Conservation (phyloP, 1,140 invertebrate genomes). For the Arctopsyche grandis region DNA sequence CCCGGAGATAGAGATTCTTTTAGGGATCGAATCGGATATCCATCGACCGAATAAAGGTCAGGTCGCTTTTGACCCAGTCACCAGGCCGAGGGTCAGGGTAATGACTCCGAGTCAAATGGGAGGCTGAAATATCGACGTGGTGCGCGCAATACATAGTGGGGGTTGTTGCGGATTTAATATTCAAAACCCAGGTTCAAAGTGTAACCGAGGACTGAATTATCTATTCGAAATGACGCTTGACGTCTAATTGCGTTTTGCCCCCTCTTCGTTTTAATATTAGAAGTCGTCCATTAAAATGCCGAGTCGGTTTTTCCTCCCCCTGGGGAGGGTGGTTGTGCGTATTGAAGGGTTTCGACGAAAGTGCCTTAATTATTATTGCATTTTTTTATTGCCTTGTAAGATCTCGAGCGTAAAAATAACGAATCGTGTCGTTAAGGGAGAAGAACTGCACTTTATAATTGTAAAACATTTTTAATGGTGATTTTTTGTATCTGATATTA, state of each 20-base stretch:
- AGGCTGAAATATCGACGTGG: not conserved
- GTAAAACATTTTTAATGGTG: no score
- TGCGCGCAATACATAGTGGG: not conserved
- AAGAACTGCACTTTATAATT: slow-evolving; percentile 4
- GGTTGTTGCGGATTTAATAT: not conserved
- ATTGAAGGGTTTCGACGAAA: not conserved
- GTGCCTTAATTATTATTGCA: slow-evolving; percentile 26
- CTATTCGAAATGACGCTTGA: slow-evolving; percentile 9
- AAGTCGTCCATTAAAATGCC: not conserved
- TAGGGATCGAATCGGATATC: no score
- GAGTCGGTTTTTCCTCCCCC: no score
- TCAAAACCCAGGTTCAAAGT: not conserved
- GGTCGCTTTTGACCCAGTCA: no score
- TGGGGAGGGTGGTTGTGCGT: not conserved
- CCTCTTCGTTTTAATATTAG: slow-evolving; percentile 17
- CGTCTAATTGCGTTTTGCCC: not conserved
- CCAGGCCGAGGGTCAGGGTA: no score
- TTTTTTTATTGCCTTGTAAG: slow-evolving; percentile 1
- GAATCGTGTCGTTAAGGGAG: not conserved
- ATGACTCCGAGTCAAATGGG: not conserved
- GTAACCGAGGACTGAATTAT: not conserved
- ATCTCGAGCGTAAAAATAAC: not conserved
- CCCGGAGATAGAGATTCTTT: no score
- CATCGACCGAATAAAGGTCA: no score
- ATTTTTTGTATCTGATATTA: no score